Evolutionary conservation across 2,113 vertebrate genomes (phyloP).

Genomic region (Puma concolor): DNA sequence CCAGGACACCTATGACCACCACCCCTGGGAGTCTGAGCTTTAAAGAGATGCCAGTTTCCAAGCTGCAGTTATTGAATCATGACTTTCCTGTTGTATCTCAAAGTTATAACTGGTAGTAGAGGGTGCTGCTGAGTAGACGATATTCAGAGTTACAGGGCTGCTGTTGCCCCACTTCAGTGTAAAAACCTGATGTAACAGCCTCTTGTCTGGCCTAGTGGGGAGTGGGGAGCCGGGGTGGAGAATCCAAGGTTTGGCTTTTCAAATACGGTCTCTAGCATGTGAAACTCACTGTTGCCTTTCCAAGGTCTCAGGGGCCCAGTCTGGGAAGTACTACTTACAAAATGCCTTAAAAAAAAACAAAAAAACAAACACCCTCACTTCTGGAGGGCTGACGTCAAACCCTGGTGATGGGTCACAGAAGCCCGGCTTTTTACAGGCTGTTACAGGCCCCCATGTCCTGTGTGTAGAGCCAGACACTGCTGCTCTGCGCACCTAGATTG

Average conservation of each 20-base stretch:
- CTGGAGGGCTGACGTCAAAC: not conserved
- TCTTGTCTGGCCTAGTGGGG: not conserved
- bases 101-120: not conserved
- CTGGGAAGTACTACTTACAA: not conserved
- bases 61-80: not conserved
- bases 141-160: not conserved
- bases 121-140: not conserved
- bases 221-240: not conserved
- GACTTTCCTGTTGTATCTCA: not conserved
- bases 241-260: not conserved
- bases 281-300: not conserved
- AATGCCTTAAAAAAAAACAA: not conserved
- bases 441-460: not conserved
- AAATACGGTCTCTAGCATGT: not conserved
- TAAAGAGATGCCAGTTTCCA: not conserved
- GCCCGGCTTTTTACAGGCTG: constrained; percentile 10
- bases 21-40: not conserved
- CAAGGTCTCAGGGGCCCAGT: not conserved
- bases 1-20: not conserved
- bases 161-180: not conserved
- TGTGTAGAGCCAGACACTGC: constrained; percentile 13
- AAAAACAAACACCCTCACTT: not conserved
- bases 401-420: constrained; percentile 13
- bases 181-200: not conserved
- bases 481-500: not conserved